These are phyloP conservation scores for Cossypha heuglini DNA, from an alignment of 2,797 vertebrate genomes.

Conservation along the genomic window DNA sequence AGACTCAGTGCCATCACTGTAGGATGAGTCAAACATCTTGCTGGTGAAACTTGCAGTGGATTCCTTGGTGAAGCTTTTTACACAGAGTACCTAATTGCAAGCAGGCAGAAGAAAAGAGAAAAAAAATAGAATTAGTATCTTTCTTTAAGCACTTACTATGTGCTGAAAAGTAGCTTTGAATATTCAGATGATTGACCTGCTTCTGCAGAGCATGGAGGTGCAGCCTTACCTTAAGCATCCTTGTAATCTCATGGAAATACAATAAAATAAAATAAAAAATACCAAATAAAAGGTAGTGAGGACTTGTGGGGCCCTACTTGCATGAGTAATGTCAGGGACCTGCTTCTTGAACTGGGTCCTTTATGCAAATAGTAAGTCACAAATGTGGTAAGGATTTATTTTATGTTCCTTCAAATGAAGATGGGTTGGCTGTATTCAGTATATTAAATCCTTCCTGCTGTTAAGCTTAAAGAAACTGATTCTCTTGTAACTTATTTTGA, in stretches of 20 bases:
- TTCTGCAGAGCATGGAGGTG: not conserved
- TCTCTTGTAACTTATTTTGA: conserved; percentile 64
- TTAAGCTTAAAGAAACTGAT: conserved; percentile 66
- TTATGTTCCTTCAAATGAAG: conserved; percentile 57
- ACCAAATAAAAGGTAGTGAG: not conserved
- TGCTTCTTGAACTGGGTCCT: not conserved
- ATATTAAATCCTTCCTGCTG: conserved; percentile 73
- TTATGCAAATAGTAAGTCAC: conserved; percentile 47
- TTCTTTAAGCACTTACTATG: not conserved
- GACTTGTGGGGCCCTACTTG: not conserved
- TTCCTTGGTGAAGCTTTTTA: not conserved
- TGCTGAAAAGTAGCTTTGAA: not conserved
- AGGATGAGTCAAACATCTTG: not conserved
- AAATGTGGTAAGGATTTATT: conserved; percentile 59
- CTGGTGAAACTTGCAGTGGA: not conserved
- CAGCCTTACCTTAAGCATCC: not conserved
- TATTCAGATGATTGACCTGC: not conserved
- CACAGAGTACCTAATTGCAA: not conserved
- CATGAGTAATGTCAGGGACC: not conserved
- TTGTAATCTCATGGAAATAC: not conserved
- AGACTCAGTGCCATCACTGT: not conserved
- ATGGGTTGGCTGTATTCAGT: conserved; percentile 57
- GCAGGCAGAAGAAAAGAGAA: not conserved
- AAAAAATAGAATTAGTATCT: not conserved
- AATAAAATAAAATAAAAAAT: not conserved